Evolutionary conservation across 2,113 vertebrate species (phyloP).

Genomic region (Limanda limanda): DNA sequence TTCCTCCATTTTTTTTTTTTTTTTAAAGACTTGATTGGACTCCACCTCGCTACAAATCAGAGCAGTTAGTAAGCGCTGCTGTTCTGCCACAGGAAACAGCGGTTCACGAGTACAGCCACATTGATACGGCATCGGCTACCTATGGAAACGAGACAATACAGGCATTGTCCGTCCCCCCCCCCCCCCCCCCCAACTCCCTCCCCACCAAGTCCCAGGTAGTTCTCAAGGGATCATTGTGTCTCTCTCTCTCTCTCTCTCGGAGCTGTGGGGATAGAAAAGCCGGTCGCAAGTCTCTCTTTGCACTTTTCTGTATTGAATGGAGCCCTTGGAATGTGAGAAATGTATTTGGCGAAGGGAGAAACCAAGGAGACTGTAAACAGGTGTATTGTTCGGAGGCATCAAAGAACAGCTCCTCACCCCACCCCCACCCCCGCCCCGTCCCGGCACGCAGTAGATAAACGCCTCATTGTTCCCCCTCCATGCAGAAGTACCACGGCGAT

Average conservation of each 20-base stretch:
- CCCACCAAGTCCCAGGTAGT: conserved; percentile 70
- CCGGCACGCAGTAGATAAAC: conserved; percentile 70
- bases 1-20: conserved; percentile 15
- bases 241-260: conserved; percentile 39
- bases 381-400: conserved; percentile 77
- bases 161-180: conserved; percentile 66
- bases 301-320: conserved; percentile 79
- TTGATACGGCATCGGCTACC: conserved; percentile 60
- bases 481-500: conserved; percentile 41
- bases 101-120: conserved; percentile 69
- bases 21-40: conserved; percentile 17
- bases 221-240: conserved; percentile 77
- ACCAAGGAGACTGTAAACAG: conserved; percentile 77
- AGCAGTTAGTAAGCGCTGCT: conserved; percentile 43
- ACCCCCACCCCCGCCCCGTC: conserved; percentile 17
- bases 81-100: conserved; percentile 65
- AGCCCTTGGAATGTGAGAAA: conserved; percentile 80
- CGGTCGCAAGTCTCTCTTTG: conserved; percentile 67
- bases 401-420: conserved; percentile 43
- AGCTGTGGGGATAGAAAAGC: conserved; percentile 57
- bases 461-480: conserved; percentile 62
- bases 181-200: not conserved
- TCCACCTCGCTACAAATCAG: conserved; percentile 48
- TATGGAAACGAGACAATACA: conserved; percentile 77
- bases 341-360: conserved; percentile 78